These are phyloP conservation scores for Ormyrus nitidulus DNA, from an alignment of 2,888 invertebrate species.

Conservation along the genomic window DNA sequence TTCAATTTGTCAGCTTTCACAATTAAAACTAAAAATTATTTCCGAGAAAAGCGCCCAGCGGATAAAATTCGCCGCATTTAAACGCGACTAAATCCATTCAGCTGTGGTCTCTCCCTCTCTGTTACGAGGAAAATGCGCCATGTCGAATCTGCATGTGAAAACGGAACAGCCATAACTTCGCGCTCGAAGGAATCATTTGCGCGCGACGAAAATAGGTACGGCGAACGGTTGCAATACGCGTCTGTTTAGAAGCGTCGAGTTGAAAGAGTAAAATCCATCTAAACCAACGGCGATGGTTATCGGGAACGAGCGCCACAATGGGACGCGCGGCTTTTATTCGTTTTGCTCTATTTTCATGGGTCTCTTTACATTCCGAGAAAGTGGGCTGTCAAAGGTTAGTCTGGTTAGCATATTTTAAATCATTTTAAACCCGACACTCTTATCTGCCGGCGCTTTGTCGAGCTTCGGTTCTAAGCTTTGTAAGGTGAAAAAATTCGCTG, in stretches of 20 bases:
- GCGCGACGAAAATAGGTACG: conserved; percentile 49
- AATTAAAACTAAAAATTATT: conserved; percentile 11
- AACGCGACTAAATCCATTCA: conserved; percentile 20
- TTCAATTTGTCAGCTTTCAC: conserved; percentile 3
- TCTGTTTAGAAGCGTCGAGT: conserved; percentile 22
- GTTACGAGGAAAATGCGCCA: conserved; percentile 38
- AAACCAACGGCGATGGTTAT: conserved; percentile 22
- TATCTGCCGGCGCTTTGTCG: too few species aligned
- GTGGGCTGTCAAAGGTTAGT: conserved; percentile 10
- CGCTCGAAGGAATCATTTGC: conserved; percentile 47
- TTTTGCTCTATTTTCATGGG: conserved; percentile 6
- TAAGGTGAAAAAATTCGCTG: too few species aligned
- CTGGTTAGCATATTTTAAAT: conserved; percentile 8
- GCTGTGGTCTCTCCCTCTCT: not conserved
- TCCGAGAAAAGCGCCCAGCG: not conserved
- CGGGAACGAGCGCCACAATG: conserved; percentile 5
- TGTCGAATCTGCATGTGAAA: conserved; percentile 50
- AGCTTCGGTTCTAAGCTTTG: too few species aligned
- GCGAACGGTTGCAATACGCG: conserved; percentile 12
- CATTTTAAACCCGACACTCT: not conserved
- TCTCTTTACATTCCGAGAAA: not conserved
- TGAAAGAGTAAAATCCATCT: conserved; percentile 43
- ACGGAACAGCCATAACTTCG: conserved; percentile 52
- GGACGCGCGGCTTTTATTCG: not conserved
- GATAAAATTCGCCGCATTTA: conserved; percentile 19